Evolutionary conservation across 2,113 vertebrate species (phyloP).

Genomic region (Eretmochelys imbricata): DNA sequence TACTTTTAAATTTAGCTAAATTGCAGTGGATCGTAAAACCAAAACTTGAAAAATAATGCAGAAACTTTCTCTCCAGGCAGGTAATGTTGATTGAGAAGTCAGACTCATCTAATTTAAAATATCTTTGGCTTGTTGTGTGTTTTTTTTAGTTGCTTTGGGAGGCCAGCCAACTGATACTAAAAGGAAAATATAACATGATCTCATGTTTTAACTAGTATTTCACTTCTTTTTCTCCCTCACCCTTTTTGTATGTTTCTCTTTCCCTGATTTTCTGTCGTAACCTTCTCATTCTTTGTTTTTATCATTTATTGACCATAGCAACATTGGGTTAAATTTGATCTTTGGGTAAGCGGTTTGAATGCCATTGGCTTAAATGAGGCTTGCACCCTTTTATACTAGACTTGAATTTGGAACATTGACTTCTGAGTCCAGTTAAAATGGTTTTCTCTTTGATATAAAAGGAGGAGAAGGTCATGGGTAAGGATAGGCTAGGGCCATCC

Average conservation of each 20-base stretch:
- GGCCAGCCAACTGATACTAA: slow-evolving; percentile 46
- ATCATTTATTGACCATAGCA: background rate
- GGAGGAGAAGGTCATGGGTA: background rate
- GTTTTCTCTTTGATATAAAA: background rate
- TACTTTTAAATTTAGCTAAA: background rate
- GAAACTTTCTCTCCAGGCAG: background rate
- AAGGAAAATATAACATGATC: slow-evolving; percentile 47
- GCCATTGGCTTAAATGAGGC: background rate
- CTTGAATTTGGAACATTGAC: background rate
- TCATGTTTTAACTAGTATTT: slow-evolving; percentile 43
- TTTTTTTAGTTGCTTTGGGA: slow-evolving; percentile 65
- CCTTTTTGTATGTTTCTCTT: background rate
- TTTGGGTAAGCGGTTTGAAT: background rate
- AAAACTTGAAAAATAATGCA: slow-evolving; percentile 5
- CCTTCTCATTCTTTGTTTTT: background rate
- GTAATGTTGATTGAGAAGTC: slow-evolving; percentile 12
- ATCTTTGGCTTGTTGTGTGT: slow-evolving; percentile 31
- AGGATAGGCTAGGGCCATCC: background rate
- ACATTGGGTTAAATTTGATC: background rate
- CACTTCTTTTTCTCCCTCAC: slow-evolving; percentile 19
- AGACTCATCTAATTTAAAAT: slow-evolving; percentile 37
- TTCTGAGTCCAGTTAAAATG: background rate
- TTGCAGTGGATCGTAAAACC: slow-evolving; percentile 1
- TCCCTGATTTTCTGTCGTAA: background rate
- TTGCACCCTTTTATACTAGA: background rate